Evolutionary conservation across 2,113 vertebrate genomes (phyloP), one percentile per base, ranked within the genome.

Genomic region (Columbina picui): DNA sequence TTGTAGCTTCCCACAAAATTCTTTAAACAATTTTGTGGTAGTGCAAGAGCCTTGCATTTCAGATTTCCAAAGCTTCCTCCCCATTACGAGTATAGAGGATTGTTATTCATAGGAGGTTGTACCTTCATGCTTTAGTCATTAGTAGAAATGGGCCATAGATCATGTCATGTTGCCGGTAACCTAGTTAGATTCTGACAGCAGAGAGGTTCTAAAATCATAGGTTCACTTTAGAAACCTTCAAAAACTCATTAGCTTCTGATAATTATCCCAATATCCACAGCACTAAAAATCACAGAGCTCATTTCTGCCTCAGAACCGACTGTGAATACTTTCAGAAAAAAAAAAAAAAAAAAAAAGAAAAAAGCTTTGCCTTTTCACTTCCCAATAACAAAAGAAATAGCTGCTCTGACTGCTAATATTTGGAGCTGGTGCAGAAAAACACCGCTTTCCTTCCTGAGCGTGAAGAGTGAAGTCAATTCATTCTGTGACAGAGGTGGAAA

Each of bases 261-360:
- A 98, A 98, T 98, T 98, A 97, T 95, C 87, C 94, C 97, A 97
- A 97, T 97, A 98, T 96, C 94, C 87, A 97, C 98, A 97, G 94
- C 93, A 94, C 67, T 95, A 90, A 96, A 93, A 98, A 95, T 93
- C 83, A 92, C 82, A 93, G 73, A 97, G 68, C 68, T 98, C 95
- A 96, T 97, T 97, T 98, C 87, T 97, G 83, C 43, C 89, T 94
- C 86, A 96, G 87, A 97, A 95, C 27, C 7, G 82, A 52, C 84
- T 74, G 67, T 84, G 89, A 97, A 95, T 29, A 65, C 57, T 4
- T 90, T 93, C 88, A 69, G 69, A 75, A 75, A 87, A 97, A 43
- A 43, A 43, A 43, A 43, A 43, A 43, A 43, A 43, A 43, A 43
- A 43, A 43, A 16, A 43, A 43, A 43, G 17, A 43, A 41, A 14